These are phyloP conservation scores for Paramormyrops kingsleyae DNA, from an alignment of 2,113 vertebrate genomes.

Conservation along the genomic window DNA sequence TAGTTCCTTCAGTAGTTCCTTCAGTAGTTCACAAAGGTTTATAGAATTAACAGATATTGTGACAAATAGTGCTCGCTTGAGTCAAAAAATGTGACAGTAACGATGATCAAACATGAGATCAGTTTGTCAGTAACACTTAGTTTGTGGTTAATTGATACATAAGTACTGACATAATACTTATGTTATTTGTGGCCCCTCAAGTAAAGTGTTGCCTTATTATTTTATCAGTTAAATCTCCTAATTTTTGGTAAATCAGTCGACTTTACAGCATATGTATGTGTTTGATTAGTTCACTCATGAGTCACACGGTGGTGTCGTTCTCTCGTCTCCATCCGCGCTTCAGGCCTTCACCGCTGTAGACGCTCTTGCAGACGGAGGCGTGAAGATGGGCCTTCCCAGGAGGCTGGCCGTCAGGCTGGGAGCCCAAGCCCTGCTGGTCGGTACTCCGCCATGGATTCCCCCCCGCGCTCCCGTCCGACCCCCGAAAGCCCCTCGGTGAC, in stretches of 20 bases:
- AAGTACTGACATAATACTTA: background rate
- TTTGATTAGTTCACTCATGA: background rate
- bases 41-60: background rate
- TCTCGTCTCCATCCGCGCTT: conserved; percentile 27
- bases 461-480: background rate
- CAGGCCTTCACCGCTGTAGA: conserved; percentile 95
- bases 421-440: conserved; percentile 89
- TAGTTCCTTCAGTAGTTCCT: too few species aligned
- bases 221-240: background rate
- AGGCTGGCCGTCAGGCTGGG: conserved; percentile 83
- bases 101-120: background rate
- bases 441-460: conserved; percentile 26
- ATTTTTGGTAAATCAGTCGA: background rate
- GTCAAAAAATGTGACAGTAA: background rate
- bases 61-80: background rate
- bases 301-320: background rate
- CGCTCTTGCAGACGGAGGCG: conserved; percentile 91
- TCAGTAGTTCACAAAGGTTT: background rate
- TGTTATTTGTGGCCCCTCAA: background rate
- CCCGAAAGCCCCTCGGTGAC: background rate
- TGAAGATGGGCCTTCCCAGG: conserved; percentile 95
- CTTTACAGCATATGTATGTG: background rate
- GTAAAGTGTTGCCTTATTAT: background rate
- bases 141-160: background rate
- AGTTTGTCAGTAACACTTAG: background rate